Percentiles rank a stretch among this genome's conserved stretches.
phyloP scores from a whole-genome alignment of 2,888 invertebrate genomes.

The Ischnura elegans region DNA sequence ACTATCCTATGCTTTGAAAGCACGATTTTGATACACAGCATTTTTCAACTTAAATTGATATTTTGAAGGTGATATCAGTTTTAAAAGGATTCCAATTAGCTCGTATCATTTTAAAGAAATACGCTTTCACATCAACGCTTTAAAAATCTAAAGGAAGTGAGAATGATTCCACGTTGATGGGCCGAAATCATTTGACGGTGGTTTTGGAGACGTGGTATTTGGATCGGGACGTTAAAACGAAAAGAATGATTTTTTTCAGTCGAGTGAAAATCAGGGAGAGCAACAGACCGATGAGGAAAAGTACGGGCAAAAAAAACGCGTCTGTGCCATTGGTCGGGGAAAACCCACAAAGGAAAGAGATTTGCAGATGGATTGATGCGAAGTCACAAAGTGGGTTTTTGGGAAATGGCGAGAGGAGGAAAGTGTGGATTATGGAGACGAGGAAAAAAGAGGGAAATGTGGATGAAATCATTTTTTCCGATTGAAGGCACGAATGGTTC shows the following conservation, averaged over 20 bases:
- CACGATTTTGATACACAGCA: no score
- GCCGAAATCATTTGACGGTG: no score
- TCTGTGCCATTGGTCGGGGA: no score
- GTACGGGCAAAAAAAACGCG: neutral
- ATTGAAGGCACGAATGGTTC: neutral
- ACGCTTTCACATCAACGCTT: no score
- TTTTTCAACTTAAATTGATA: no score
- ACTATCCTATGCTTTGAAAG: no score
- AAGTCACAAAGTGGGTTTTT: no score
- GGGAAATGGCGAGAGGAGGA: neutral
- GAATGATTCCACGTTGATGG: no score
- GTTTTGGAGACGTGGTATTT: neutral
- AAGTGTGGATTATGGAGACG: conserved; percentile 27
- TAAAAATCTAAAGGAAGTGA: no score
- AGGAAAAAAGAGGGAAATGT: conserved; percentile 12
- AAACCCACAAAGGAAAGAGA: neutral
- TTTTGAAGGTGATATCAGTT: no score
- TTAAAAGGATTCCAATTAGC: no score
- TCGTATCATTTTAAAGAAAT: no score
- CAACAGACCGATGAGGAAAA: neutral
- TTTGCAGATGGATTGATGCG: conserved; percentile 5
- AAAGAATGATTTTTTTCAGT: neutral
- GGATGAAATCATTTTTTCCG: conserved; percentile 7
- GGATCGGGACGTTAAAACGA: neutral
- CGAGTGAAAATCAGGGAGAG: neutral